Conservation (phyloP, 1,140 invertebrate genomes). For the Aphis craccivora region DNA sequence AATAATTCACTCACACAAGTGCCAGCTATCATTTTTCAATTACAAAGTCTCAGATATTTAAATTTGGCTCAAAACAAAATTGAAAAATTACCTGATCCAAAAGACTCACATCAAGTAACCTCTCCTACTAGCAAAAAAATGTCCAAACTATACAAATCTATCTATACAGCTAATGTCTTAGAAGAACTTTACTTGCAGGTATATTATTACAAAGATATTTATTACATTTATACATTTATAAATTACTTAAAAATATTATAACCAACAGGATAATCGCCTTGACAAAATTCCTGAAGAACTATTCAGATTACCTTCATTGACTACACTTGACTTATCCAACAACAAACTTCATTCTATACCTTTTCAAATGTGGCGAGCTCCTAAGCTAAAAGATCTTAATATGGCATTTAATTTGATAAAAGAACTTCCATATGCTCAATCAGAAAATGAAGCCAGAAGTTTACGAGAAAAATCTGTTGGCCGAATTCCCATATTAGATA, state of each 20-base stretch:
- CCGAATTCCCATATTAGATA: conserved; percentile 60
- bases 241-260: background rate
- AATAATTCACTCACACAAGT: conserved; percentile 84
- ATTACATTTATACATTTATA: background rate
- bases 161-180: conserved; percentile 76
- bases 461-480: conserved; percentile 61
- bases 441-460: conserved; percentile 58
- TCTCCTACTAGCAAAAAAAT: conserved; percentile 58
- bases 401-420: conserved; percentile 88
- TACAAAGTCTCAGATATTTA: conserved; percentile 79
- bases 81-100: conserved; percentile 71
- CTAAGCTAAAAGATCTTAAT: conserved; percentile 88
- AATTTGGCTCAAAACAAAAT: conserved; percentile 90
- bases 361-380: conserved; percentile 87
- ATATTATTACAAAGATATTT: conserved; percentile 38
- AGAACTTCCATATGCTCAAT: conserved; percentile 74
- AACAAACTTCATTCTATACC: conserved; percentile 91
- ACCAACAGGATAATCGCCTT: conserved; percentile 80
- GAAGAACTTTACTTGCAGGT: conserved; percentile 82
- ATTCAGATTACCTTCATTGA: conserved; percentile 81
- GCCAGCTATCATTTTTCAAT: conserved; percentile 82
- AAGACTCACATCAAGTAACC: conserved; percentile 62
- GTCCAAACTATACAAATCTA: conserved; percentile 60
- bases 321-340: conserved; percentile 88
- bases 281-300: conserved; percentile 80